phyloP scores from a whole-genome alignment of 2,888 invertebrate genomes.

The Agapostemon virescens region DNA sequence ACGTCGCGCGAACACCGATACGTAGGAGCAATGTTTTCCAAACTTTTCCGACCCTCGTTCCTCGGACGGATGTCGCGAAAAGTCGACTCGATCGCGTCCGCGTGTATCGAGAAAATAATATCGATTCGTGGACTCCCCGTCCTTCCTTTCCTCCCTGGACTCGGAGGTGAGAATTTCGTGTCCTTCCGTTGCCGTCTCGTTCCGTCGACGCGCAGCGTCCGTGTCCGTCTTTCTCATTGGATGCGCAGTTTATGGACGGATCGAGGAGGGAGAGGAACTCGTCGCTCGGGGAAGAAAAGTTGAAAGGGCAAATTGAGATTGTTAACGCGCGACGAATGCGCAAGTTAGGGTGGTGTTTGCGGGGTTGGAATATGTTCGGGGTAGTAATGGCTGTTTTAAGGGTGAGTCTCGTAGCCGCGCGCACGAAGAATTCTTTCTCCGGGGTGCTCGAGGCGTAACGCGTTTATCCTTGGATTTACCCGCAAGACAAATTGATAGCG shows the following conservation, averaged over 20 bases:
- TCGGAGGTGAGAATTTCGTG: conserved; percentile 44
- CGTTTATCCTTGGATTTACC: neutral
- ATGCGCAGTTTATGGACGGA: conserved; percentile 43
- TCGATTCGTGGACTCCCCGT: conserved; percentile 31
- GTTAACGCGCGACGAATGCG: conserved; percentile 31
- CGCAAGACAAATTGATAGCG: neutral
- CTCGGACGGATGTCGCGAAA: neutral
- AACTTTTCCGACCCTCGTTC: neutral
- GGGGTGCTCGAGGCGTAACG: neutral
- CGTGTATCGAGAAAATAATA: conserved; percentile 55
- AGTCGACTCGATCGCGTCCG: neutral
- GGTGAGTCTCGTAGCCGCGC: neutral
- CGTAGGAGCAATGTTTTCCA: conserved; percentile 39
- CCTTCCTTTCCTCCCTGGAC: neutral
- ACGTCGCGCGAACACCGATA: conserved; percentile 4
- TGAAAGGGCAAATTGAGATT: conserved; percentile 45
- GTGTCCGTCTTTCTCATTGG: neutral
- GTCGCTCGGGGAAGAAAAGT: conserved; percentile 37
- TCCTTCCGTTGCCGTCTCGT: neutral
- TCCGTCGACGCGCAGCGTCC: neutral
- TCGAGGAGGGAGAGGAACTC: neutral
- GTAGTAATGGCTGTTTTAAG: conserved; percentile 8
- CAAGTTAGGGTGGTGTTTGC: conserved; percentile 9
- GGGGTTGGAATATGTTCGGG: neutral
- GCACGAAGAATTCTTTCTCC: neutral